Percentiles rank a stretch among this genome's conserved stretches.
These are phyloP conservation scores for Excalfactoria chinensis DNA, from an alignment of 2,113 vertebrate species.

Conservation along the genomic window DNA sequence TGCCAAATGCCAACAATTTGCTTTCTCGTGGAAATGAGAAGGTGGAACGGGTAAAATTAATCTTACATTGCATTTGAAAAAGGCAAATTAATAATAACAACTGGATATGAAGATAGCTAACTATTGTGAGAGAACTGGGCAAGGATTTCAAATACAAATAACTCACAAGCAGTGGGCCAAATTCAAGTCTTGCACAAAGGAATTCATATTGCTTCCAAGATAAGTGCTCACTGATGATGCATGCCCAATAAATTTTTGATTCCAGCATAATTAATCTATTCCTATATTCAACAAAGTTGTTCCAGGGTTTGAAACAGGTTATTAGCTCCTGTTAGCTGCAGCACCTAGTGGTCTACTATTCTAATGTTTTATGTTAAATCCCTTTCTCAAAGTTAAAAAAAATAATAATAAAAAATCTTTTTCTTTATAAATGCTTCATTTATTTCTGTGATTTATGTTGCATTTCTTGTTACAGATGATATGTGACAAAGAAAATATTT, in stretches of 20 bases:
- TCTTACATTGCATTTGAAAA: background rate
- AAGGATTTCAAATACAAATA: background rate
- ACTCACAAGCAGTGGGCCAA: background rate
- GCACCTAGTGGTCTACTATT: background rate
- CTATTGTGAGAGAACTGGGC: background rate
- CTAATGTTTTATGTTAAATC: background rate
- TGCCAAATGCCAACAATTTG: background rate
- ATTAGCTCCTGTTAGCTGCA: background rate
- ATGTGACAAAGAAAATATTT: background rate
- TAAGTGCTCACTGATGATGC: background rate
- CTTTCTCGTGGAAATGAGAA: background rate
- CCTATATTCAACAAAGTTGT: background rate
- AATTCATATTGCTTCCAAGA: background rate
- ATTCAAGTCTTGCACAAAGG: background rate
- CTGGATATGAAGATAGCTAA: background rate
- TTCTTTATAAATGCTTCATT: background rate
- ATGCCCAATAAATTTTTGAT: fast-evolving
- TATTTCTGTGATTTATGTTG: background rate
- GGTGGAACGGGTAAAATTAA: background rate
- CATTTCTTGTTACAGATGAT: background rate
- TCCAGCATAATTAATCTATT: background rate
- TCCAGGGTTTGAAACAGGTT: background rate
- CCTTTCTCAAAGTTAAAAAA: background rate
- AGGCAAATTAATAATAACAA: background rate
- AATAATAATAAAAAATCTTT: background rate